Conservation (phyloP, 2,113 vertebrate genomes). For the Pluvianellus socialis region DNA sequence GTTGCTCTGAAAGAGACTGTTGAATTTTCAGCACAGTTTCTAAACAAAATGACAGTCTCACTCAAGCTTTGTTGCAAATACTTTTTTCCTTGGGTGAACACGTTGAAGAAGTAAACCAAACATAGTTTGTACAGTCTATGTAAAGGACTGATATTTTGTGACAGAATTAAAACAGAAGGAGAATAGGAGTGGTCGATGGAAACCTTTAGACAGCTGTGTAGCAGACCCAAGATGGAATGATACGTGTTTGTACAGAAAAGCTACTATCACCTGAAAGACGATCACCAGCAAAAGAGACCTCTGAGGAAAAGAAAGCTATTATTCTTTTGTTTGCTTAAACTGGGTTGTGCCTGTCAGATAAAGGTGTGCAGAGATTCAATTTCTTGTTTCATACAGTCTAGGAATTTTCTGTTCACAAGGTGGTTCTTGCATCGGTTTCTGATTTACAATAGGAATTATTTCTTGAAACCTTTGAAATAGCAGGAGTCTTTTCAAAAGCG, state of each 20-base stretch:
- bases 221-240: constrained; percentile 75
- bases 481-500: constrained; percentile 26
- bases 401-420: constrained; percentile 67
- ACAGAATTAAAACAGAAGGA: constrained; percentile 54
- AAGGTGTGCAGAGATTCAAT: constrained; percentile 71
- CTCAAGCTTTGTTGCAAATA: constrained; percentile 57
- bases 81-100: constrained; percentile 46
- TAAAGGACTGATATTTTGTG: constrained; percentile 31
- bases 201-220: constrained; percentile 73
- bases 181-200: constrained; percentile 52
- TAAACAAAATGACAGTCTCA: constrained; percentile 61
- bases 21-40: constrained; percentile 53
- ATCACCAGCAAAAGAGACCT: constrained; percentile 60
- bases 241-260: constrained; percentile 67
- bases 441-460: constrained; percentile 65
- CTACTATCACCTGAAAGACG: constrained; percentile 71
- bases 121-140: background rate
- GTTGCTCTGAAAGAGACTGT: constrained; percentile 57
- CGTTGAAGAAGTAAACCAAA: constrained; percentile 26
- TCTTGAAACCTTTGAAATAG: constrained; percentile 61
- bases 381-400: constrained; percentile 68
- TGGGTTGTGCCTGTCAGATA: constrained; percentile 68
- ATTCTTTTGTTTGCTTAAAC: constrained; percentile 76
- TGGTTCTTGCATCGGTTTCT: constrained; percentile 67
- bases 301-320: constrained; percentile 75